Conservation (phyloP, 2,888 invertebrate species). For the Perizoma affinitatum region DNA sequence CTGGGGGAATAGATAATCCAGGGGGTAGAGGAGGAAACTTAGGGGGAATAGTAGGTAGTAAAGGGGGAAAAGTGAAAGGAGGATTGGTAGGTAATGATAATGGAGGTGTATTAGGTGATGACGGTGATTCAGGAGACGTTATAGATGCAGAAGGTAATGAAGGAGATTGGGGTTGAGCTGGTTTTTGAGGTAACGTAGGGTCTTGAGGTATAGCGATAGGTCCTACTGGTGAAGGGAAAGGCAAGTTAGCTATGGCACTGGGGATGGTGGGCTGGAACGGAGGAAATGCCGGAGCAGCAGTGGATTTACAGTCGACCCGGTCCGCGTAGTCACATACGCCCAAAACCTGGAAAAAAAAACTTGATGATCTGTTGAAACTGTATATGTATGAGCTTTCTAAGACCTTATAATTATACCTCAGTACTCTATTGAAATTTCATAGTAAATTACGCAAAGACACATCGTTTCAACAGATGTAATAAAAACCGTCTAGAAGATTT, state of each 20-base stretch:
- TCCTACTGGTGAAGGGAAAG: slow-evolving; percentile 18
- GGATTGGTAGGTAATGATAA: slow-evolving; percentile 11
- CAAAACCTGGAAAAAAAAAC: slow-evolving; percentile 69
- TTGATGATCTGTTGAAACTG: too few relatives aligned
- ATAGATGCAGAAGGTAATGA: slow-evolving; percentile 9
- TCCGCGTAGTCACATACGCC: slow-evolving; percentile 87
- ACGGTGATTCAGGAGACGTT: slow-evolving; percentile 10
- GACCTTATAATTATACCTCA: too few relatives aligned
- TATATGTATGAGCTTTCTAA: background rate
- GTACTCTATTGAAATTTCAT: too few relatives aligned
- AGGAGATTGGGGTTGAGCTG: slow-evolving; percentile 7
- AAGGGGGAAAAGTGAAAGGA: slow-evolving; percentile 3
- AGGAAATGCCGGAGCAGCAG: slow-evolving; percentile 24
- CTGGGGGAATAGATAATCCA: slow-evolving; percentile 11
- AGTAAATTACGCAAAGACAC: too few relatives aligned
- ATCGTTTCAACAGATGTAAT: too few relatives aligned
- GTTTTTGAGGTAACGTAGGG: slow-evolving; percentile 1
- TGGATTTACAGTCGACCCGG: slow-evolving; percentile 80
- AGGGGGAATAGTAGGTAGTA: slow-evolving; percentile 13
- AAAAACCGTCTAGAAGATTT: too few relatives aligned
- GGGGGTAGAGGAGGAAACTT: slow-evolving; percentile 9
- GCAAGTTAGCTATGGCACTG: slow-evolving; percentile 22
- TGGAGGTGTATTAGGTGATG: slow-evolving; percentile 11
- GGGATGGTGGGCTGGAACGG: slow-evolving; percentile 23
- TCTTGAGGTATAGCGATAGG: slow-evolving; percentile 25